Evolutionary conservation across 1,140 invertebrate species (phyloP), one percentile per base, ranked within the genome.

Genomic region (Diorhabda sublineata): DNA sequence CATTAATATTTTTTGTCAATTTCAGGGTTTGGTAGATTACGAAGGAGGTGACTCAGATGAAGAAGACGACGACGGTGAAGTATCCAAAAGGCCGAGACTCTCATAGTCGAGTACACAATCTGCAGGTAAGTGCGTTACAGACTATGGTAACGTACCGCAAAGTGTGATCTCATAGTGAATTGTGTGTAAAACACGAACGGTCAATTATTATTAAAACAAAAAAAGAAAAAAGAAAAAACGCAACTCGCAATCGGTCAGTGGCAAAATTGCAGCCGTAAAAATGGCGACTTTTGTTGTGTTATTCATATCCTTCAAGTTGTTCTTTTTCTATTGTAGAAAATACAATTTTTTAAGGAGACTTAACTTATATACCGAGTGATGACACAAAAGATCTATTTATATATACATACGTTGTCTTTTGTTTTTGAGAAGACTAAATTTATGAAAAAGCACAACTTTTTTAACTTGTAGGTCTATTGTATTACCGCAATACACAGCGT

Each of bases 31-130:
- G 71, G 95, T 97, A 42, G 96, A 98, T 81, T 98, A 98, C 81
- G 95, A 97, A 79, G 95, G 94, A 67, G 95, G 97, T 1, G 95
- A 97, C 75, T 95, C 97, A 75, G 96, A 97, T 73, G 95, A 96
- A 64, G 92, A 95, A 68, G 91, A 93, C 58, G 89, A 88, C 43
- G 87, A 88, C 64, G 56, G 61, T 3, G 74, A 72, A n/a, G 81
- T 83, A 43, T 81, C 84, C 67, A 89, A 89, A 77, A 82, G 88
- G 74, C 84, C 86, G 73, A 82, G 87, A 74, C 82, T 89, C 61
- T 85, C 85, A 85, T 87, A 86, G 85, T 87, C 58, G 43, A 67
- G 26, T 67, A 42, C 61, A 69, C 61, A 66, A 65, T 67, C 61
- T 45, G 68, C 66, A 75, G 76, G 77, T 77, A 71, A 76, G 74